Conservation (phyloP, 2,797 vertebrate genomes). For the Alca torda region DNA sequence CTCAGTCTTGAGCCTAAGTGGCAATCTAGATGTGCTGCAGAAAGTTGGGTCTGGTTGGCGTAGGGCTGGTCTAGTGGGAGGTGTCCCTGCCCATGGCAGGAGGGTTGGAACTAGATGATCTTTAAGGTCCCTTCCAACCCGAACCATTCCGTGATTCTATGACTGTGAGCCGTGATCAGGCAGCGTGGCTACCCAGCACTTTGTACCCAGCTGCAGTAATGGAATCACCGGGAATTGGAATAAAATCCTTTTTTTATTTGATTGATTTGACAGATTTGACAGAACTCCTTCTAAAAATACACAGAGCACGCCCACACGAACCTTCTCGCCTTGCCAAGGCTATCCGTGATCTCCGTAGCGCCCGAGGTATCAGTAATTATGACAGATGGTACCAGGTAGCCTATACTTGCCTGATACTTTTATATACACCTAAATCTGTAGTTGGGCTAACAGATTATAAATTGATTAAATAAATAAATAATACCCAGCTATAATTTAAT, state of each 20-base stretch:
- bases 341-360: not conserved
- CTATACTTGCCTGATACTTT: not conserved
- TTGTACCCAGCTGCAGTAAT: not conserved
- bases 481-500: fast-evolving
- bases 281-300: not conserved
- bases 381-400: not conserved
- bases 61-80: not conserved
- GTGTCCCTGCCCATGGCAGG: not conserved
- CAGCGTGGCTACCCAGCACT: fast-evolving
- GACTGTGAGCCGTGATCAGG: not conserved
- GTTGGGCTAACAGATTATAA: not conserved
- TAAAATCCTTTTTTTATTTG: not conserved
- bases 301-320: fast-evolving
- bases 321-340: not conserved
- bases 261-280: not conserved
- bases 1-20: not conserved
- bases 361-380: fast-evolving
- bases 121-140: not conserved
- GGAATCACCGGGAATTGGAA: not conserved
- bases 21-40: not conserved
- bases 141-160: not conserved
- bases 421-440: not conserved
- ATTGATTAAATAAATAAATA: not conserved
- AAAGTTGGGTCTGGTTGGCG: not conserved
- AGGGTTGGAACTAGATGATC: not conserved